Percentiles rank a stretch among this genome's conserved stretches.
phyloP scores from a whole-genome alignment of 2,888 invertebrate species.

The Terebella lapidaria region DNA sequence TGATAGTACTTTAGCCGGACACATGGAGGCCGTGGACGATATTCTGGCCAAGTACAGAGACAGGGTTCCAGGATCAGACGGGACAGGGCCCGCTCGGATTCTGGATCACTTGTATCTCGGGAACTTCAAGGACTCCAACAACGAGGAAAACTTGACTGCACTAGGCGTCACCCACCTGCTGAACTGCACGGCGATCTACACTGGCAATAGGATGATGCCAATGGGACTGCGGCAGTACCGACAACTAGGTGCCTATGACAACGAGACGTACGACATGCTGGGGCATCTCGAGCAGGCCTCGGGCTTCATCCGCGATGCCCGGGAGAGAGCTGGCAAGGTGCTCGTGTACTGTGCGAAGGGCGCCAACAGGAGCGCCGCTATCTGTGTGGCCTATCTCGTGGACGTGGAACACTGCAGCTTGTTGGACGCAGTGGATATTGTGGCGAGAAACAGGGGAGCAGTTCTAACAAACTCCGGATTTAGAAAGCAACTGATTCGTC shows the following conservation, averaged over 20 bases:
- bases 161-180: constrained; percentile 15
- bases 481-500: constrained; percentile 8
- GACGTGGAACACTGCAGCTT: neutral
- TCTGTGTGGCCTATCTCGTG: constrained; percentile 9
- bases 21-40: no score
- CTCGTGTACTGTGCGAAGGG: constrained; percentile 14
- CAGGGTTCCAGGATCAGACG: no score
- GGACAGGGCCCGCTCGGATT: constrained; percentile 4
- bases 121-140: constrained; percentile 10
- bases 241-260: constrained; percentile 4
- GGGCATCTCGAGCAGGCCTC: constrained; percentile 10
- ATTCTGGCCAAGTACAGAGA: no score
- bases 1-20: no score
- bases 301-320: constrained; percentile 10
- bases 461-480: constrained; percentile 6
- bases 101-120: constrained; percentile 14
- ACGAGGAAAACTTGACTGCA: neutral
- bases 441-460: neutral
- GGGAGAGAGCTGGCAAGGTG: constrained; percentile 7
- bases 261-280: constrained; percentile 11
- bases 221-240: constrained; percentile 9
- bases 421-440: constrained; percentile 8
- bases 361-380: constrained; percentile 8
- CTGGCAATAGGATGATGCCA: neutral
- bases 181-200: constrained; percentile 10